phyloP scores from a whole-genome alignment of 2,113 vertebrate species.

The Myrmecobius fasciatus region DNA sequence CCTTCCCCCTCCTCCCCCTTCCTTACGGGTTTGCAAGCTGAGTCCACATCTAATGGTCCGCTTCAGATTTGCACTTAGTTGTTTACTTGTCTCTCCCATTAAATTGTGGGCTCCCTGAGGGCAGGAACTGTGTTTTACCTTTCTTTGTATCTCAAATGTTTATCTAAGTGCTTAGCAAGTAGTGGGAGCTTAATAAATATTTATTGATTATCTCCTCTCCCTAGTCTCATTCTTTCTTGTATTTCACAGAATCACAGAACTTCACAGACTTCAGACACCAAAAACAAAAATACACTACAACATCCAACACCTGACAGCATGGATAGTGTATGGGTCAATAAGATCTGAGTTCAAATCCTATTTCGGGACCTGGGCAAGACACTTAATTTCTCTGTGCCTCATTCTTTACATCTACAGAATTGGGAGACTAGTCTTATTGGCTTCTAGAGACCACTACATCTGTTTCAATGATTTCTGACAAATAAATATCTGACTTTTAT shows the following conservation, averaged over 20 bases:
- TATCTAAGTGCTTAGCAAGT: neutral
- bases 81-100: neutral
- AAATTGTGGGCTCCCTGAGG: neutral
- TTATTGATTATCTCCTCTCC: neutral
- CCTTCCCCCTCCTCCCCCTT: neutral
- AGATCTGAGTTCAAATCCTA: neutral
- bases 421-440: neutral
- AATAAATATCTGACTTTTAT: neutral
- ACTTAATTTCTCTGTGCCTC: neutral
- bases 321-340: neutral
- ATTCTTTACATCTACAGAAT: neutral
- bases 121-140: neutral
- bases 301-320: neutral
- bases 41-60: neutral
- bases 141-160: neutral
- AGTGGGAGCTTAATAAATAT: neutral
- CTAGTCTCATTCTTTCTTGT: neutral
- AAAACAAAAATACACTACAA: neutral
- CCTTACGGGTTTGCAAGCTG: neutral
- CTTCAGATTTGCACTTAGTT: neutral
- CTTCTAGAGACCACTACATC: neutral
- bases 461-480: neutral
- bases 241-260: neutral
- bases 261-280: neutral
- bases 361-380: neutral